Evolutionary conservation across 2,888 invertebrate genomes (phyloP).

Genomic region (Kryphioiulus occultus): DNA sequence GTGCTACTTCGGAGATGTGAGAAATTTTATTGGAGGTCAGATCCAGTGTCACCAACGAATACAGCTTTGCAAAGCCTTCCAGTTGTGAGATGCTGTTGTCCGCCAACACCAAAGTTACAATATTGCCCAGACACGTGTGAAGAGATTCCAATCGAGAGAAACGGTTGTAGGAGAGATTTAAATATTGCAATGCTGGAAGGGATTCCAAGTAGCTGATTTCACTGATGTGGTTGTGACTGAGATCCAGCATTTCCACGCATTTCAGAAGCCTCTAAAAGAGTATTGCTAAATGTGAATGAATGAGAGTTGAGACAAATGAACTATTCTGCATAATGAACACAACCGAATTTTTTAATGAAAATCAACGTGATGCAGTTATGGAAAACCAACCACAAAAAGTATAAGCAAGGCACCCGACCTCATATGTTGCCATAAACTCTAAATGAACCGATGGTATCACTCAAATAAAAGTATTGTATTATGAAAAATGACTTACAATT

Average conservation of each 20-base stretch:
- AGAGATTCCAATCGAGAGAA: constrained; percentile 77
- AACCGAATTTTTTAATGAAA: not conserved
- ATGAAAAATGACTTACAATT: constrained; percentile 27
- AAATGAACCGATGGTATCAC: not conserved
- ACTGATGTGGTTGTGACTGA: constrained; percentile 80
- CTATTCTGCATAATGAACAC: not conserved
- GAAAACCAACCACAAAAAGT: not conserved
- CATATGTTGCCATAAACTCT: too few species aligned
- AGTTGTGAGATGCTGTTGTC: constrained; percentile 81
- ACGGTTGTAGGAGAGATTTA: constrained; percentile 82
- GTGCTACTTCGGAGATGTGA: constrained; percentile 80
- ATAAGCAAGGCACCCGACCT: not conserved
- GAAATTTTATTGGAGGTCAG: constrained; percentile 84
- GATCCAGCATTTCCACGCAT: constrained; percentile 71
- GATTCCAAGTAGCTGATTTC: constrained; percentile 78
- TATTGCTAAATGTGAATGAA: constrained; percentile 43
- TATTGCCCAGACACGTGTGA: constrained; percentile 86
- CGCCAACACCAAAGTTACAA: constrained; percentile 82
- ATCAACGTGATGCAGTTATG: not conserved
- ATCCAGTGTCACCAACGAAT: constrained; percentile 85
- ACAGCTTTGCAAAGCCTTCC: constrained; percentile 79
- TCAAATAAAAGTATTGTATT: not conserved
- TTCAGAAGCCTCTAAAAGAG: constrained; percentile 61
- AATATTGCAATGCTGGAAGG: constrained; percentile 76
- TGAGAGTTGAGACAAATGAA: not conserved